phyloP scores from a whole-genome alignment of 2,113 vertebrate species.

The Hoplias malabaricus region DNA sequence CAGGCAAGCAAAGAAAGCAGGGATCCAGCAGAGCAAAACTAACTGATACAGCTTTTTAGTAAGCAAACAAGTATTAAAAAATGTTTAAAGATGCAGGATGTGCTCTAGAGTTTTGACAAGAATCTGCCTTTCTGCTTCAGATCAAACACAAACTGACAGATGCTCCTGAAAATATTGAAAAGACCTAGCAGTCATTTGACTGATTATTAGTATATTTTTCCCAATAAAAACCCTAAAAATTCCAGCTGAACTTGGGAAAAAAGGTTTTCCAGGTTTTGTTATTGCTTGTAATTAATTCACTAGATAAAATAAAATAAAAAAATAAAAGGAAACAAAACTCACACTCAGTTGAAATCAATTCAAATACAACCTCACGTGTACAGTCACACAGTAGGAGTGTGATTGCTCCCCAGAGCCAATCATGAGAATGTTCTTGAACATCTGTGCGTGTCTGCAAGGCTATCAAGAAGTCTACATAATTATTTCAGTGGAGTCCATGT shows the following conservation, averaged over 20 bases:
- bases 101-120: not conserved
- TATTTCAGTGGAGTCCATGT: constrained; percentile 22
- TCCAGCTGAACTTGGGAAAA: too few species aligned
- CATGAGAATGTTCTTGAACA: not conserved
- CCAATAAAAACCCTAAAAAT: too few species aligned
- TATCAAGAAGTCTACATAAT: constrained; percentile 38
- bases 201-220: too few species aligned
- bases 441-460: not conserved
- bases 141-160: constrained; percentile 3
- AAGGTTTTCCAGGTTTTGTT: too few species aligned
- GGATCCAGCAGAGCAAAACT: not conserved
- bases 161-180: not conserved
- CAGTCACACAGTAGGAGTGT: constrained; percentile 43
- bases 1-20: constrained; percentile 2
- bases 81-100: not conserved
- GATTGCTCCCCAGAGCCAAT: constrained; percentile 36
- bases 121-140: not conserved
- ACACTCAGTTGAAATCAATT: too few species aligned
- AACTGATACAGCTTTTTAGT: constrained; percentile 20
- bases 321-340: too few species aligned
- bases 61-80: not conserved
- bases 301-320: not conserved
- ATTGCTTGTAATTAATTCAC: not conserved
- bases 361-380: not conserved
- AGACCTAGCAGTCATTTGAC: too few species aligned